A percentile compares a stretch with the other conserved stretches of the same genome.
phyloP scores from a whole-genome alignment of 2,888 invertebrate genomes.

The Coremacera marginata region DNA sequence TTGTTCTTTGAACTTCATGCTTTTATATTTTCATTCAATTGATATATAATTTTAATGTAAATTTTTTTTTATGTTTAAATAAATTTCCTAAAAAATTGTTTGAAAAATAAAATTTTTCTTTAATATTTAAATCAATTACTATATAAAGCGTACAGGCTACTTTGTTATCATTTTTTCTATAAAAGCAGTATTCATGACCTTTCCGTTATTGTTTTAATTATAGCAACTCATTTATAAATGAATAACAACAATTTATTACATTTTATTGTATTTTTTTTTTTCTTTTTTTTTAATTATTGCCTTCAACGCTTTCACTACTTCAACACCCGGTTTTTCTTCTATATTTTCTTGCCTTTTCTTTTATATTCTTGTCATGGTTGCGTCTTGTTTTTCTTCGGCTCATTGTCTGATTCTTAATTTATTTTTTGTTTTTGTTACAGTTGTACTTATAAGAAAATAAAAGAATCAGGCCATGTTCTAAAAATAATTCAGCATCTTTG shows the following conservation, averaged over 20 bases:
- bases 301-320: neutral
- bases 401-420: neutral
- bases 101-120: too few species aligned
- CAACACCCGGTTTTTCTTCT: conserved; percentile 16
- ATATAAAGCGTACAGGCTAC: too few species aligned
- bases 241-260: neutral
- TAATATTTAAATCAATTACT: too few species aligned
- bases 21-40: too few species aligned
- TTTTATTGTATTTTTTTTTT: neutral
- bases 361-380: neutral
- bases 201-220: too few species aligned
- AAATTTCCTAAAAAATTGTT: too few species aligned
- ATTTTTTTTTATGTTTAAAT: too few species aligned
- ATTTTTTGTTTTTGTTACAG: neutral
- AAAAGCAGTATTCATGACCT: too few species aligned
- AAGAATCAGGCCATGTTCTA: conserved; percentile 31
- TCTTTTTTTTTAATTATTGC: neutral
- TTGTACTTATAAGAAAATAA: neutral
- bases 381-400: neutral
- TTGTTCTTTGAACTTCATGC: too few species aligned
- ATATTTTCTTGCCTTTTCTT: neutral
- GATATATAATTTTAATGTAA: too few species aligned
- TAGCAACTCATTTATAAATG: too few species aligned
- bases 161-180: too few species aligned
- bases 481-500: conserved; percentile 9